phyloP scores from a whole-genome alignment of 2,888 invertebrate genomes.

The Nasonovia ribisnigri region DNA sequence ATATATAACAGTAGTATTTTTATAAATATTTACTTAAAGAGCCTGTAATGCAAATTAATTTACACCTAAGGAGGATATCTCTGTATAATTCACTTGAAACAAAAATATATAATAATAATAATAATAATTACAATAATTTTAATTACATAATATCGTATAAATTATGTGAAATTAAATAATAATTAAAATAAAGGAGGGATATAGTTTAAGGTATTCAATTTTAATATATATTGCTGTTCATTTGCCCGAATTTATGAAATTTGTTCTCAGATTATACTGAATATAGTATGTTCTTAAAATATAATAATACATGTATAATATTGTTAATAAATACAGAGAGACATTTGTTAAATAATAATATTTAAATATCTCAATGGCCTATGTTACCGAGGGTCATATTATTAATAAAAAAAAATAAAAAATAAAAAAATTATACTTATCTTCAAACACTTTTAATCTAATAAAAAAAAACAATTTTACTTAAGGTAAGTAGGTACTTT shows the following conservation, averaged over 20 bases:
- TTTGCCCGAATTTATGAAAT: background rate
- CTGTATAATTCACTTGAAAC: background rate
- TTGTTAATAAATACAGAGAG: background rate
- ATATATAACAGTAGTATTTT: constrained; percentile 10
- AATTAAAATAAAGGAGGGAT: background rate
- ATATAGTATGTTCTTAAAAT: background rate
- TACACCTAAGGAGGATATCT: background rate
- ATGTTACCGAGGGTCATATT: too few species aligned
- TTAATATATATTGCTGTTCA: background rate
- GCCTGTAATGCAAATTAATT: background rate
- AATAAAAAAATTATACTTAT: background rate
- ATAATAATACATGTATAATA: background rate
- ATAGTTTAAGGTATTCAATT: too few species aligned
- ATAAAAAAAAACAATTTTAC: background rate
- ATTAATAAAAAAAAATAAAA: too few species aligned
- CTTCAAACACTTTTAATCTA: background rate
- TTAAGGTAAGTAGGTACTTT: background rate
- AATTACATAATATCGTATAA: background rate
- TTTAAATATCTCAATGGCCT: too few species aligned
- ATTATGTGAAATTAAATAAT: background rate
- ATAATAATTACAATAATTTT: background rate
- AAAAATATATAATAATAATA: background rate
- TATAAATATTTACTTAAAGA: constrained; percentile 2
- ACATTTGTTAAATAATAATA: constrained; percentile 12
- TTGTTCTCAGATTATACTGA: background rate